phyloP scores from a whole-genome alignment of 2,113 vertebrate genomes.

The Donacobius atricapilla region DNA sequence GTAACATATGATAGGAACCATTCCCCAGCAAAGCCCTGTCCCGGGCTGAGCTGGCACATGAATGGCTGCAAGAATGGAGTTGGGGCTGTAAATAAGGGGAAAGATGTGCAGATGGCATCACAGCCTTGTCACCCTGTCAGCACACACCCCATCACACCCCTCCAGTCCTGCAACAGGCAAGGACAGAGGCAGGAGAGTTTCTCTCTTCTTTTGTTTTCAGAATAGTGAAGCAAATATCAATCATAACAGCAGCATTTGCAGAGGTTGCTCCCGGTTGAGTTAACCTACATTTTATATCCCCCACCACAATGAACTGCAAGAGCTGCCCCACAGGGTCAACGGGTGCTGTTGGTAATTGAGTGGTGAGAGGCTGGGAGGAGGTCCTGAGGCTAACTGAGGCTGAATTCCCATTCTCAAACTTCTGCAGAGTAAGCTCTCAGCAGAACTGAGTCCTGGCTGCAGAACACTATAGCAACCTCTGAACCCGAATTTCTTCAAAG shows the following conservation, averaged over 20 bases:
- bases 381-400: not conserved
- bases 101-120: not conserved
- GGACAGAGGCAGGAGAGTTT: not conserved
- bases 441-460: not conserved
- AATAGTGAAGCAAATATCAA: not conserved
- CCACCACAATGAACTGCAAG: not conserved
- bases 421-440: not conserved
- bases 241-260: not conserved
- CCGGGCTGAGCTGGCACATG: rapidly evolving
- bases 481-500: not conserved
- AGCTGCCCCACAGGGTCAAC: not conserved
- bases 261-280: not conserved
- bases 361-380: not conserved
- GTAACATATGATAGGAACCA: not conserved
- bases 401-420: not conserved
- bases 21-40: not conserved
- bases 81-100: not conserved
- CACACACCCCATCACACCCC: not conserved
- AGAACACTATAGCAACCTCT: not conserved
- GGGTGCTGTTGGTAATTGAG: not conserved
- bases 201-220: not conserved
- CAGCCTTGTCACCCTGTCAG: not conserved
- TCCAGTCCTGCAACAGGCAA: not conserved
- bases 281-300: not conserved
- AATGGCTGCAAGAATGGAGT: not conserved